A percentile compares a stretch with the other conserved stretches of the same genome.
Evolutionary conservation across 2,797 vertebrate genomes (phyloP).

Genomic region (Xyrichtys novacula): DNA sequence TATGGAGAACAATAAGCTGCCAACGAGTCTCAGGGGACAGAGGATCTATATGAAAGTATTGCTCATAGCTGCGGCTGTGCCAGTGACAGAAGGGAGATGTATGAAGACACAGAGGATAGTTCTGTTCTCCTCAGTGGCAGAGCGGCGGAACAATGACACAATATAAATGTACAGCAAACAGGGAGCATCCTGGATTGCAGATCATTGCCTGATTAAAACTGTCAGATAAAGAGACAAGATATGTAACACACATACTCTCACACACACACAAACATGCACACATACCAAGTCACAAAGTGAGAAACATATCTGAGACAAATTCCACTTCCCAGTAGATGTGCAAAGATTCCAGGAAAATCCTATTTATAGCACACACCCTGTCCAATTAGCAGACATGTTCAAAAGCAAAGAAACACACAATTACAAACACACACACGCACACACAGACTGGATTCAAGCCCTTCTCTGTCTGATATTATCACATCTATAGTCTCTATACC

Average conservation of each 20-base stretch:
- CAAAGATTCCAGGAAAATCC: constrained; percentile 46
- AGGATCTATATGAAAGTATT: constrained; percentile 66
- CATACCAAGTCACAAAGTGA: not conserved
- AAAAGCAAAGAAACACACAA: constrained; percentile 39
- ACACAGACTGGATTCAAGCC: constrained; percentile 11
- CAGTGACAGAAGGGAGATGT: constrained; percentile 61
- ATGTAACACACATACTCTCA: not conserved
- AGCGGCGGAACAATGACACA: constrained; percentile 37
- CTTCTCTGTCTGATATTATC: constrained; percentile 29
- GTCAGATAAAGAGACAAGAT: constrained; percentile 30
- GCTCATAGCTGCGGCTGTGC: constrained; percentile 44
- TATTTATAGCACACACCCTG: constrained; percentile 53
- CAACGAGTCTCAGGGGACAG: constrained; percentile 64
- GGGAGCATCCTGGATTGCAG: constrained; percentile 28
- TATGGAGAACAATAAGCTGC: constrained; percentile 71
- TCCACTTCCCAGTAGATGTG: constrained; percentile 44
- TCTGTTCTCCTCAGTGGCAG: constrained; percentile 40
- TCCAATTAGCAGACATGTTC: constrained; percentile 56
- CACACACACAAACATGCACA: not conserved
- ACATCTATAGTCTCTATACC: constrained; percentile 25
- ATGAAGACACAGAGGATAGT: constrained; percentile 49
- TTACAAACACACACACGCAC: not conserved
- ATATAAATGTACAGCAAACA: constrained; percentile 66
- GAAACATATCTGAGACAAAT: constrained; percentile 40
- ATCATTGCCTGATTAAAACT: constrained; percentile 62